phyloP scores from a whole-genome alignment of 2,888 invertebrate genomes.

The Piscicola geometra region DNA sequence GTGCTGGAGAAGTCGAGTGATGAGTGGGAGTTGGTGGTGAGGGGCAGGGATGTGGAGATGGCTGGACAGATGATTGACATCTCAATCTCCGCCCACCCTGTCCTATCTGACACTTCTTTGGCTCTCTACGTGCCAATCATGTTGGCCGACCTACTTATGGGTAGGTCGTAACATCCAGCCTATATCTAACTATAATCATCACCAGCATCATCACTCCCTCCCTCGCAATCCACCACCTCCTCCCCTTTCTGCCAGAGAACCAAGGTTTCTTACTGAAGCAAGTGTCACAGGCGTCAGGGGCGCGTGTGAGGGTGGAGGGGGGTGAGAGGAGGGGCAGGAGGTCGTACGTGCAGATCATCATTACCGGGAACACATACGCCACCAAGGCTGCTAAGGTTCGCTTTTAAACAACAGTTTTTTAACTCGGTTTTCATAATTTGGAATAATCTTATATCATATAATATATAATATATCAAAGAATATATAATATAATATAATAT shows the following conservation, averaged over 20 bases:
- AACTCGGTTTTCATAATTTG: too few relatives aligned
- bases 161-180: too few relatives aligned
- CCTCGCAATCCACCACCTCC: too few relatives aligned
- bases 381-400: background rate
- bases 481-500: too few relatives aligned
- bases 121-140: constrained; percentile 1
- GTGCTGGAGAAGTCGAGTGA: background rate
- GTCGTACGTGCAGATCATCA: background rate
- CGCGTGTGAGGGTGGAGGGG: background rate
- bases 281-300: background rate
- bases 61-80: background rate
- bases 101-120: background rate
- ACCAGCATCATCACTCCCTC: background rate
- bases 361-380: background rate
- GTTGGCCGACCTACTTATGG: background rate
- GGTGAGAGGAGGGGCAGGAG: background rate
- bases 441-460: too few relatives aligned
- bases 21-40: background rate
- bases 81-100: background rate
- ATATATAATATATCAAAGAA: too few relatives aligned
- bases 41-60: background rate
- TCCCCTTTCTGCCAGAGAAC: background rate
- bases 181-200: background rate
- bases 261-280: background rate
- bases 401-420: background rate